phyloP scores from a whole-genome alignment of 30 jellyfish, hydroid and myxozoan genomes.

The Hydractinia echinata region DNA sequence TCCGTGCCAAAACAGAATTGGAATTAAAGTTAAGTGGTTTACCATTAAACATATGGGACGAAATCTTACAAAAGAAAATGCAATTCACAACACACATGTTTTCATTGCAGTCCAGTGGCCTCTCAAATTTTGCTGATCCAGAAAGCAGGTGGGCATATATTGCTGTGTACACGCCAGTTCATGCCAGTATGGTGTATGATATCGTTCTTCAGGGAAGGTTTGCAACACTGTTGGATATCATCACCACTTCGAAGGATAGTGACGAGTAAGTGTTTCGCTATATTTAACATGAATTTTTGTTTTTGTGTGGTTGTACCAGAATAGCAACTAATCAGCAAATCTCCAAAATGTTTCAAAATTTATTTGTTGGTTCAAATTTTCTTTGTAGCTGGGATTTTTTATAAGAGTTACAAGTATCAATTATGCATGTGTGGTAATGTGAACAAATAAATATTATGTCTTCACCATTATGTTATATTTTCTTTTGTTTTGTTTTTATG shows the following conservation, averaged over 20 bases:
- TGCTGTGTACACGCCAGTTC: constrained; percentile 94
- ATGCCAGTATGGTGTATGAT: constrained; percentile 88
- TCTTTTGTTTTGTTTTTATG: too few species aligned
- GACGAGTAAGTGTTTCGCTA: constrained; percentile 10
- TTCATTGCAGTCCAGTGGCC: constrained; percentile 88
- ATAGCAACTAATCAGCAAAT: neutral
- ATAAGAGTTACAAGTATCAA: too few species aligned
- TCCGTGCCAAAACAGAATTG: constrained; percentile 71
- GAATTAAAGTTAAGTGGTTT: constrained; percentile 61
- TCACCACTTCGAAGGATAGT: neutral
- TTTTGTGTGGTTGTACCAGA: neutral
- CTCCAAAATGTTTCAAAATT: neutral
- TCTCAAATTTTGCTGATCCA: constrained; percentile 74
- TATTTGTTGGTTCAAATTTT: too few species aligned
- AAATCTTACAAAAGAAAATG: constrained; percentile 59
- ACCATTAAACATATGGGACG: constrained; percentile 59
- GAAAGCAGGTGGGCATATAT: constrained; percentile 96
- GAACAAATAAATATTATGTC: too few species aligned
- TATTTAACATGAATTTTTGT: too few species aligned
- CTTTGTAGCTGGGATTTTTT: too few species aligned
- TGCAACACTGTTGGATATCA: constrained; percentile 11
- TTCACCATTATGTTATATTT: too few species aligned
- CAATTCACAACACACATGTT: constrained; percentile 77
- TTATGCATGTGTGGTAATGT: too few species aligned
- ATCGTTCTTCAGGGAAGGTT: constrained; percentile 43